Percentiles rank a stretch among this genome's conserved stretches.
phyloP scores from a whole-genome alignment of 2,888 invertebrate species.

The Dasysyrphus albostriatus region DNA sequence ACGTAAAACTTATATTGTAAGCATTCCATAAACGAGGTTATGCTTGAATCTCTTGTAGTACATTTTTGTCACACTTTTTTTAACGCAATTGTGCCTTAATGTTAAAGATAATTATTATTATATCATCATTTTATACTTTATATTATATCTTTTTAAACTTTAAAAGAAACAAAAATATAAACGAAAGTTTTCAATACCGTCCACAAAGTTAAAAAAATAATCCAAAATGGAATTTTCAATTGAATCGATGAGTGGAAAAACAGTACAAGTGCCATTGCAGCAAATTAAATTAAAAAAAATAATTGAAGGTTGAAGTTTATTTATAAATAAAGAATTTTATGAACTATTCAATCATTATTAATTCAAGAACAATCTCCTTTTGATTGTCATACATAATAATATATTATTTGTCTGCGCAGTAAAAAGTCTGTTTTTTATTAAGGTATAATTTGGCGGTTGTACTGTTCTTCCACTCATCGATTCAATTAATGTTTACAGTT shows the following conservation, averaged over 20 bases:
- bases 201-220: slow-evolving; percentile 46
- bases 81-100: slow-evolving; percentile 55
- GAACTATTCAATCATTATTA: no score
- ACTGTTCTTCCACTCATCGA: no score
- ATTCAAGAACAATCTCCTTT: no score
- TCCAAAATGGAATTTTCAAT: neutral
- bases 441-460: no score
- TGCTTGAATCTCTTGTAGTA: slow-evolving; percentile 43
- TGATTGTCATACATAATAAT: no score
- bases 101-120: slow-evolving; percentile 19
- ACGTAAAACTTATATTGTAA: slow-evolving; percentile 29
- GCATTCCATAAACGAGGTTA: slow-evolving; percentile 10
- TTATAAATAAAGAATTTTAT: no score
- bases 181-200: slow-evolving; percentile 57
- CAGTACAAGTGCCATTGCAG: no score
- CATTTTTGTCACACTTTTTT: slow-evolving; percentile 15
- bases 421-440: no score
- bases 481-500: neutral
- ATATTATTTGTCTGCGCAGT: no score
- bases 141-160: neutral
- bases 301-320: no score
- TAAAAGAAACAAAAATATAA: slow-evolving; percentile 26
- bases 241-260: no score
- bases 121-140: slow-evolving; percentile 10
- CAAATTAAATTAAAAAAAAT: no score